Evolutionary conservation across 2,888 invertebrate genomes (phyloP).

Genomic region (Diabrotica balteata): DNA sequence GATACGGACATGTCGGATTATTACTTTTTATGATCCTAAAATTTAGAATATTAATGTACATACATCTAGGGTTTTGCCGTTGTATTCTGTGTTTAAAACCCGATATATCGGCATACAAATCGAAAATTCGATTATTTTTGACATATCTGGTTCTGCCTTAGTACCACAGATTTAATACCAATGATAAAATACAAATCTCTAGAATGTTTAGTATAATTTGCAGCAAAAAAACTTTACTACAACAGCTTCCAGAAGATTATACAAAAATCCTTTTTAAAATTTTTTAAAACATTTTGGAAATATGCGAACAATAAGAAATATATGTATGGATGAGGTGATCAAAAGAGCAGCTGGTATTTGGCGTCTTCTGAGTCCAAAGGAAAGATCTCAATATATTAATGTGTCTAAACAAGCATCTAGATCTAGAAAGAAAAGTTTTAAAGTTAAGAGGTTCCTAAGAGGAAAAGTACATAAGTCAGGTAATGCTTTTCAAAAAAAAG

Average conservation of each 20-base stretch:
- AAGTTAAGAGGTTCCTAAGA: neutral
- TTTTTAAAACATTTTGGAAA: constrained; percentile 43
- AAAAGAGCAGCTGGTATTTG: constrained; percentile 39
- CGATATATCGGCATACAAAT: too few relatives aligned
- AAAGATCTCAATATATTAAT: constrained; percentile 40
- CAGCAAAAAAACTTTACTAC: too few relatives aligned
- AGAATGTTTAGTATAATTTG: too few relatives aligned
- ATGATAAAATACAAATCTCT: too few relatives aligned
- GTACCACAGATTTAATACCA: too few relatives aligned
- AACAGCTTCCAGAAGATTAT: constrained; percentile 18
- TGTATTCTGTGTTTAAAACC: too few relatives aligned
- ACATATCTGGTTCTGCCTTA: too few relatives aligned
- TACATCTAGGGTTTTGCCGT: too few relatives aligned
- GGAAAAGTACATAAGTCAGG: neutral
- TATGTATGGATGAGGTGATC: constrained; percentile 36
- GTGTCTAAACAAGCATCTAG: constrained; percentile 37
- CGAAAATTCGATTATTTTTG: too few relatives aligned
- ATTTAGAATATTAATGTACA: too few relatives aligned
- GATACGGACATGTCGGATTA: too few relatives aligned
- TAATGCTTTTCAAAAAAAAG: neutral
- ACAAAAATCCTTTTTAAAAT: constrained; percentile 44
- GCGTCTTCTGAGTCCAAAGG: constrained; percentile 42
- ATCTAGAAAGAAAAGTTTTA: constrained; percentile 20
- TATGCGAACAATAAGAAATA: constrained; percentile 28
- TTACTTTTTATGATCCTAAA: too few relatives aligned